A percentile compares a stretch with the other conserved stretches of the same genome.
Evolutionary conservation across 2,888 invertebrate genomes (phyloP).

Genomic region (Mimachlamys varia): DNA sequence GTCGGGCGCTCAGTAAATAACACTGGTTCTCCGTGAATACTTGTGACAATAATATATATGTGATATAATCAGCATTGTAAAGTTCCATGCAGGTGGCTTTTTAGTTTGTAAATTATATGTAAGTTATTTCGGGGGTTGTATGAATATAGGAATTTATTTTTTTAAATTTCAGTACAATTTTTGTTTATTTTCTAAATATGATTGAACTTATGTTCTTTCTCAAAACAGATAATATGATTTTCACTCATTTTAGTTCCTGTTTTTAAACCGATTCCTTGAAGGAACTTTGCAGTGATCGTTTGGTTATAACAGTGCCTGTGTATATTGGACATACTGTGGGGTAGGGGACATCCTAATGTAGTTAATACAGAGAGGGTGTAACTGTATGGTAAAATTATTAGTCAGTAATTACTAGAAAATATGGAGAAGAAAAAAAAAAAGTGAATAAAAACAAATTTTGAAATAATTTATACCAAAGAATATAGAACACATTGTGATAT

Average conservation of each 20-base stretch:
- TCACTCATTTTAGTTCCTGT: neutral
- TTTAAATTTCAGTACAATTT: neutral
- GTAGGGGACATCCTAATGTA: neutral
- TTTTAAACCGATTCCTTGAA: neutral
- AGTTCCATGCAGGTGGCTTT: neutral
- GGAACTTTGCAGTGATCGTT: neutral
- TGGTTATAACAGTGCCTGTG: neutral
- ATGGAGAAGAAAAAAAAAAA: neutral
- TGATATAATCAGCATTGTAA: neutral
- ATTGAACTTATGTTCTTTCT: neutral
- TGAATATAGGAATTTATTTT: neutral
- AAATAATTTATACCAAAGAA: neutral
- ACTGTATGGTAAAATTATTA: no score
- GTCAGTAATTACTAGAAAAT: neutral
- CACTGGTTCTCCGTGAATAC: neutral
- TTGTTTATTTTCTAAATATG: neutral
- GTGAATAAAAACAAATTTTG: neutral
- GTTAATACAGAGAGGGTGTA: neutral
- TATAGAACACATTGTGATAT: no score
- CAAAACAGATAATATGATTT: neutral
- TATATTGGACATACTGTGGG: neutral
- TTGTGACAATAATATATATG: neutral
- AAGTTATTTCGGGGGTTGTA: no score
- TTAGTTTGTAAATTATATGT: no score
- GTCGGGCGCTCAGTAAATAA: neutral